A percentile compares a stretch with the other conserved stretches of the same genome.
These are phyloP conservation scores for Bimastos eiseni DNA, from an alignment of 2,888 invertebrate genomes.

Conservation along the genomic window DNA sequence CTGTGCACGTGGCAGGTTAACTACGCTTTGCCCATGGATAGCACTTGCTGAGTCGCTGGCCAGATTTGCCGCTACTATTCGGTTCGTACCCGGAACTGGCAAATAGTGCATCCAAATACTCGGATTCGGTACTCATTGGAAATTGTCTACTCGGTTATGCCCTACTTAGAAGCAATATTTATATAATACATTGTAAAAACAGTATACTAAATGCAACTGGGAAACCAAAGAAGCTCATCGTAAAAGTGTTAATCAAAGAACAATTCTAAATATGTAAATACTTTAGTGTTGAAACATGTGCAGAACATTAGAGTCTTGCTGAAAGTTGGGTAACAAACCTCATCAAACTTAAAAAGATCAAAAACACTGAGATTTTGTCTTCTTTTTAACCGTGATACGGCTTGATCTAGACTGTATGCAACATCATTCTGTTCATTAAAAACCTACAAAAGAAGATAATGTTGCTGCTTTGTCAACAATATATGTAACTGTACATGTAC, in stretches of 20 bases:
- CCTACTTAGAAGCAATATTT: not conserved
- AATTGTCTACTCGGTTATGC: too few relatives aligned
- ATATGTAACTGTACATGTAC: too few relatives aligned
- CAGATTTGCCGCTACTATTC: too few relatives aligned
- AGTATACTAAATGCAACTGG: too few relatives aligned
- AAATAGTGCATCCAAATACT: too few relatives aligned
- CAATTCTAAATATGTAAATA: not conserved
- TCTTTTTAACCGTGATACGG: conserved; percentile 8
- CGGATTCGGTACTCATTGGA: too few relatives aligned
- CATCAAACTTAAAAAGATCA: conserved; percentile 13
- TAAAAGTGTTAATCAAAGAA: not conserved
- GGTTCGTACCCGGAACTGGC: too few relatives aligned
- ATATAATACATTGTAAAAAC: too few relatives aligned
- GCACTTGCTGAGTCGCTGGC: too few relatives aligned
- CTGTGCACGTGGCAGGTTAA: too few relatives aligned
- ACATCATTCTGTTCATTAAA: conserved; percentile 14
- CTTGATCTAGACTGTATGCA: conserved; percentile 24
- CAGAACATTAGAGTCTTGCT: not conserved
- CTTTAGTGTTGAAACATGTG: not conserved
- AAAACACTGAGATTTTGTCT: not conserved
- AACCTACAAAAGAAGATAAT: conserved; percentile 25
- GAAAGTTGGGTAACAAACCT: not conserved
- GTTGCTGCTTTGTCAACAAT: not conserved
- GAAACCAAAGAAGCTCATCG: too few relatives aligned
- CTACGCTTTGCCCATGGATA: too few relatives aligned